Evolutionary conservation across 2,888 invertebrate genomes (phyloP).

Genomic region (Byasa hedistus): DNA sequence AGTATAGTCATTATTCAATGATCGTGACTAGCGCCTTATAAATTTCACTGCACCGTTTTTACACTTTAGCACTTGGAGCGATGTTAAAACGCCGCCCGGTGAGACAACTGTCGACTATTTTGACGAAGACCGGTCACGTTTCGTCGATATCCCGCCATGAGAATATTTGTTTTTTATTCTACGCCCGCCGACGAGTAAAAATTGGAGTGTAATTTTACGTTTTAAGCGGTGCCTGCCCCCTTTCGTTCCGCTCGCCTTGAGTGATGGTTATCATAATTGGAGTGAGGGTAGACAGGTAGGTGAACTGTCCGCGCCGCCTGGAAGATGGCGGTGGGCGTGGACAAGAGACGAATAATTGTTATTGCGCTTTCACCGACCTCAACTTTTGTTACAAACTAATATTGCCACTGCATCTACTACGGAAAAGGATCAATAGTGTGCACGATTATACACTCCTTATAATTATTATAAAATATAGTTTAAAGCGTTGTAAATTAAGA

Average conservation of each 20-base stretch:
- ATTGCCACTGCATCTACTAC: slow-evolving; percentile 5
- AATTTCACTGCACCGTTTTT: slow-evolving; percentile 74
- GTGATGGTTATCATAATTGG: slow-evolving; percentile 80
- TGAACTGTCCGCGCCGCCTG: slow-evolving; percentile 62
- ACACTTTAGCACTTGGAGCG: slow-evolving; percentile 77
- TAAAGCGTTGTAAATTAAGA: too few relatives aligned
- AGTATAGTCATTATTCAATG: slow-evolving; percentile 74
- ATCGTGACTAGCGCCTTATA: slow-evolving; percentile 74
- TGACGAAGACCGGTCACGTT: slow-evolving; percentile 80
- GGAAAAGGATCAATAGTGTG: slow-evolving; percentile 8
- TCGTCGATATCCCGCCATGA: slow-evolving; percentile 76
- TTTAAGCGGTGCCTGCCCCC: slow-evolving; percentile 78
- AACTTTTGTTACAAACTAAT: slow-evolving; percentile 10
- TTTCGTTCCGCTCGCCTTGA: slow-evolving; percentile 80
- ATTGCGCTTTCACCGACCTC: slow-evolving; percentile 28
- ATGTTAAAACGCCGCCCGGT: slow-evolving; percentile 71
- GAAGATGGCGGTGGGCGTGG: slow-evolving; percentile 62
- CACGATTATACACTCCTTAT: not conserved
- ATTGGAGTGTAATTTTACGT: slow-evolving; percentile 79
- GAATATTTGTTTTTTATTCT: slow-evolving; percentile 80
- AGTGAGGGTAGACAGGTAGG: slow-evolving; percentile 75
- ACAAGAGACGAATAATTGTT: slow-evolving; percentile 52
- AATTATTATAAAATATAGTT: not conserved
- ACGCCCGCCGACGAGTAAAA: slow-evolving; percentile 74
- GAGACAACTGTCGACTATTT: slow-evolving; percentile 77